Percentiles rank a stretch among this genome's conserved stretches.
Conservation (phyloP, 2,113 vertebrate species). For the Cacatua alba region DNA sequence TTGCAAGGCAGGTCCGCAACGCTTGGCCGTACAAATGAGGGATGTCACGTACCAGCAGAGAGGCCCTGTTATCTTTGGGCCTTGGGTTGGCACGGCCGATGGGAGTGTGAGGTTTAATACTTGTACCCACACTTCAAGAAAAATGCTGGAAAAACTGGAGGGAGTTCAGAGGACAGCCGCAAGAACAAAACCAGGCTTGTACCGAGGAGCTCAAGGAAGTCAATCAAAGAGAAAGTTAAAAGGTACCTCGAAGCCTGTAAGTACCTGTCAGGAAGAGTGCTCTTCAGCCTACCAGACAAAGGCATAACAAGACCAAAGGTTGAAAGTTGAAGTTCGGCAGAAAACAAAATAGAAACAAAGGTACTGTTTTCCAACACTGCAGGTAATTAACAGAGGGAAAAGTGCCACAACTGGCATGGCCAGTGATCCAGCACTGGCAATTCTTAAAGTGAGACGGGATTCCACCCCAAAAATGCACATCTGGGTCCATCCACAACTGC, state of each 20-base stretch:
- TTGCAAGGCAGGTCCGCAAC: not conserved
- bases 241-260: constrained; percentile 19
- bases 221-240: constrained; percentile 66
- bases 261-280: constrained; percentile 47
- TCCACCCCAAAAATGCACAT: not conserved
- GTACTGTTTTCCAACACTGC: not conserved
- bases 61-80: constrained; percentile 38
- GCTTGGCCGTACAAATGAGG: not conserved
- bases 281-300: constrained; percentile 46
- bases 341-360: not conserved
- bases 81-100: not conserved
- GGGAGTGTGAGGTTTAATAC: constrained; percentile 23
- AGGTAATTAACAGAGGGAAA: not conserved
- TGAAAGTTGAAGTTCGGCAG: constrained; percentile 30
- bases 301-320: constrained; percentile 42
- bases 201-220: constrained; percentile 49
- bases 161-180: constrained; percentile 49
- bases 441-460: not conserved
- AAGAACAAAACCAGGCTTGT: constrained; percentile 59
- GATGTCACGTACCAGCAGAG: constrained; percentile 39
- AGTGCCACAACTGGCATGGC: not conserved
- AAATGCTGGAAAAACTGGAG: constrained; percentile 51
- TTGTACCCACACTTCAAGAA: constrained; percentile 23
- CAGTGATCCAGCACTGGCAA: not conserved
- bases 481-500: not conserved